Evolutionary conservation across 2,113 vertebrate species (phyloP).

Genomic region (Perca fluviatilis): DNA sequence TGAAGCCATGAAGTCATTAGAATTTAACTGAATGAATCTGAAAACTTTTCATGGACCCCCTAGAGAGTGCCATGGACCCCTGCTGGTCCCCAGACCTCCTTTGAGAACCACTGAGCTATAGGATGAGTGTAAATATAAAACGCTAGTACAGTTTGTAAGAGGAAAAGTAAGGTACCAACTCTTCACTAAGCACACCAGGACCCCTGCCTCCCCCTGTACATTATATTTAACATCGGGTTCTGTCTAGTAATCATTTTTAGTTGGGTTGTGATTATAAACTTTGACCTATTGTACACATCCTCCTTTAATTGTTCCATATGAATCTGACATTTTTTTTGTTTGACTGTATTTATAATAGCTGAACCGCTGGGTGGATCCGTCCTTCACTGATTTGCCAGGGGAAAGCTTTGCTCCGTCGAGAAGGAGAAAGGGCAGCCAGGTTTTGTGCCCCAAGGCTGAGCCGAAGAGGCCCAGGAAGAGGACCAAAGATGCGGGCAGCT

Average conservation of each 20-base stretch:
- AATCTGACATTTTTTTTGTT: background rate
- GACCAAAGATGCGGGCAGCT: conserved; percentile 64
- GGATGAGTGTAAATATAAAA: too few species aligned
- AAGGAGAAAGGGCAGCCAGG: conserved; percentile 60
- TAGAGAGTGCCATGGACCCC: too few species aligned
- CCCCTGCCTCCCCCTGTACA: too few species aligned
- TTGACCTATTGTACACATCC: background rate
- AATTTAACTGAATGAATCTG: too few species aligned
- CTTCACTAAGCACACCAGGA: background rate
- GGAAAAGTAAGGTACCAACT: background rate
- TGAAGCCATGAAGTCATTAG: too few species aligned
- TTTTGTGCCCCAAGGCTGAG: conserved; percentile 56
- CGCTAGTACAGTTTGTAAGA: too few species aligned
- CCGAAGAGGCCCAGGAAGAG: conserved; percentile 76
- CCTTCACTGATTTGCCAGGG: conserved; percentile 86
- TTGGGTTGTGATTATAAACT: background rate
- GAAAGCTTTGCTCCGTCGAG: conserved; percentile 47
- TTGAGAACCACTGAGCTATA: too few species aligned
- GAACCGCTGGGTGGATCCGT: conserved; percentile 86
- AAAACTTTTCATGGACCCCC: too few species aligned
- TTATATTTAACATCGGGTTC: background rate
- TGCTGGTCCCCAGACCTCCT: too few species aligned
- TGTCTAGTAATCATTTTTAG: background rate
- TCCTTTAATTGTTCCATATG: background rate
- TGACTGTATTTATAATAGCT: conserved; percentile 27